phyloP scores from a whole-genome alignment of 2,888 invertebrate species.

The Caenorhabditis becei region DNA sequence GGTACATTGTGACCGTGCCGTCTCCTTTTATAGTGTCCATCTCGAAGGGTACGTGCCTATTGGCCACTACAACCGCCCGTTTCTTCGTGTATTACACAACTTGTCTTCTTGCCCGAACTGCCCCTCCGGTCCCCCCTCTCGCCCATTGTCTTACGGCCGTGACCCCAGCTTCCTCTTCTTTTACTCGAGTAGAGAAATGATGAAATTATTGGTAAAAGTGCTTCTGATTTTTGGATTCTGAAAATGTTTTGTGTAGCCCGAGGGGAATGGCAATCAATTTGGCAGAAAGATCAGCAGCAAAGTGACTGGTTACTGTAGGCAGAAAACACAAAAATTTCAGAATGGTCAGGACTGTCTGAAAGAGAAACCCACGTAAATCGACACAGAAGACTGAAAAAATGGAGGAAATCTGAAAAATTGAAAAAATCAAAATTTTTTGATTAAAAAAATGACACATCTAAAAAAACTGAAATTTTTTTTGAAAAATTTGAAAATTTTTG shows the following conservation, averaged over 20 bases:
- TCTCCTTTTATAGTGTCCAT: slow-evolving; percentile 54
- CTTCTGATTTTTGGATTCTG: background rate
- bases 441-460: no score
- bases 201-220: background rate
- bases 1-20: slow-evolving; percentile 34
- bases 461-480: no score
- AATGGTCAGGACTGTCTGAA: no score
- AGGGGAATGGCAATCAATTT: background rate
- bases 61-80: slow-evolving; percentile 50
- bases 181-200: background rate
- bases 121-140: slow-evolving; percentile 20
- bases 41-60: slow-evolving; percentile 45
- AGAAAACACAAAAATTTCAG: no score
- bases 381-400: no score
- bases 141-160: slow-evolving; percentile 33
- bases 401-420: no score
- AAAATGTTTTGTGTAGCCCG: background rate
- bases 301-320: no score
- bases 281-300: background rate
- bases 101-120: slow-evolving; percentile 17
- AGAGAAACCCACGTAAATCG: no score
- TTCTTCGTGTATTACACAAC: slow-evolving; percentile 52
- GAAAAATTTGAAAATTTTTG: no score
- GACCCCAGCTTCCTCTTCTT: background rate
- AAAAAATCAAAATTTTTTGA: no score